Base-by-base conservation (phyloP, 2,888 invertebrate species). In the Patella caerulea region DNA sequence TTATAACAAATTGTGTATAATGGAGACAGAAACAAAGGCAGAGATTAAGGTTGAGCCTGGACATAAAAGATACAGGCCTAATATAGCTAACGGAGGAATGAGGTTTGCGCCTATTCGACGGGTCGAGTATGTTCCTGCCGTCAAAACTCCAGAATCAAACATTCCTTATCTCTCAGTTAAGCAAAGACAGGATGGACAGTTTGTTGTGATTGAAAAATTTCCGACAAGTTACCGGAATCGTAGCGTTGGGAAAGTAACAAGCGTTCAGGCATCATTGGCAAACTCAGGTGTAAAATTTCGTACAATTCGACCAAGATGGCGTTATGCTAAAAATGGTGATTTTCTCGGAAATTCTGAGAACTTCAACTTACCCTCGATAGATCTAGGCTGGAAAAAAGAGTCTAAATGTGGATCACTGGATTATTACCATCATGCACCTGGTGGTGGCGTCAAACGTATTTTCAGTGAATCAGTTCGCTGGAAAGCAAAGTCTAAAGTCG, bases 401-500 rank as follows among this genome's bases (percentile, higher is more conserved):
- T 72, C 88, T 4, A 83, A 86, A 75, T 82, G 88, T 19, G 85
- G 85, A 5, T 87, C 88, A 9, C 71, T 86, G 71, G 83, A 84
- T 12, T 87, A 89, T 77, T 75, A 75, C n/a, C 74, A 83, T 29
- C 86, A 89, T 79, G 79, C 76, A 24, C 87, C 87, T 3, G 79
- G 85, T 12, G 86, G 86, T n/a, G 87, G 86, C 34, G 81, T 84
- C 53, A 77, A 72, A 54, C 78, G 80, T 69, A 85, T 87, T 53
- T 82, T 82, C 69, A 79, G 79, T 24, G 76, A 86, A 54, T 86
- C 82, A 74, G 77, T 90, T 52, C 84, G 87, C 3, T 92, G 92
- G 92, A 95, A 95, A 84, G 95, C 95, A 0, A 94, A 95, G 76
- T 95, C 97, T 5, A 96, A 96, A 92, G 96, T 98, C 90, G 96